A percentile compares a stretch with the other conserved stretches of the same genome.
Conservation (phyloP, 2,888 invertebrate species). For the Ophion ellenae region DNA sequence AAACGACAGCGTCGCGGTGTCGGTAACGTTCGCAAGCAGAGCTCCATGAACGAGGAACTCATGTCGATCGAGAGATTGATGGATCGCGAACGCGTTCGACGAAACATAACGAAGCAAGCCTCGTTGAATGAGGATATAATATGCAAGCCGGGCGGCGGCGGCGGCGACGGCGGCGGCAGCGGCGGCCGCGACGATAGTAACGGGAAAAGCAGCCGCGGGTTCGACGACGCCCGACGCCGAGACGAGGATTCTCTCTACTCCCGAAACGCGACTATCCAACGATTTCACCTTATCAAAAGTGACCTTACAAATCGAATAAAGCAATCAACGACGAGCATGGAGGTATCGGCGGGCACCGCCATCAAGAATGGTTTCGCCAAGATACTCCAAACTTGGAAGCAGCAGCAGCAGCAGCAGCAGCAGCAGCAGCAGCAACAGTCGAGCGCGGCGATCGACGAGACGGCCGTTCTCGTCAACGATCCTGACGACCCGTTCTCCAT, state of each 20-base stretch:
- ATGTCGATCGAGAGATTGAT: slow-evolving; percentile 94
- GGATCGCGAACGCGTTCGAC: slow-evolving; percentile 92
- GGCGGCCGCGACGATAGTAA: too few relatives aligned
- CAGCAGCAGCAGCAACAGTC: slow-evolving; percentile 37
- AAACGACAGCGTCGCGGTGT: slow-evolving; percentile 21
- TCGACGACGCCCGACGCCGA: too few relatives aligned
- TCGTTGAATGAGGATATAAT: slow-evolving; percentile 95
- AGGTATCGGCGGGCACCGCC: slow-evolving; percentile 89
- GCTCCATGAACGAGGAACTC: slow-evolving; percentile 94
- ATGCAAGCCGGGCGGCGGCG: slow-evolving; percentile 85
- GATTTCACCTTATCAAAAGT: slow-evolving; percentile 90
- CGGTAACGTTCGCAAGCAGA: slow-evolving; percentile 88
- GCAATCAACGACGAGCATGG: slow-evolving; percentile 92
- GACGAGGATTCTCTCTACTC: slow-evolving; percentile 88
- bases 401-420: slow-evolving; percentile 52
- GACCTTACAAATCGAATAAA: slow-evolving; percentile 93
- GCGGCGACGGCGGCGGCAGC: slow-evolving; percentile 84
- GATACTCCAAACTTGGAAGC: slow-evolving; percentile 89
- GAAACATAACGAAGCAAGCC: slow-evolving; percentile 95
- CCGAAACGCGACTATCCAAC: slow-evolving; percentile 87
- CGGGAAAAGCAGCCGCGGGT: too few relatives aligned
- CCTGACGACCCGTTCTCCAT: too few relatives aligned
- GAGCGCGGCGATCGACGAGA: background rate
- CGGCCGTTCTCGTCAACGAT: too few relatives aligned
- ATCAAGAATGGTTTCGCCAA: slow-evolving; percentile 91